phyloP scores from a whole-genome alignment of 2,888 invertebrate genomes.

The Harmothoe impar region DNA sequence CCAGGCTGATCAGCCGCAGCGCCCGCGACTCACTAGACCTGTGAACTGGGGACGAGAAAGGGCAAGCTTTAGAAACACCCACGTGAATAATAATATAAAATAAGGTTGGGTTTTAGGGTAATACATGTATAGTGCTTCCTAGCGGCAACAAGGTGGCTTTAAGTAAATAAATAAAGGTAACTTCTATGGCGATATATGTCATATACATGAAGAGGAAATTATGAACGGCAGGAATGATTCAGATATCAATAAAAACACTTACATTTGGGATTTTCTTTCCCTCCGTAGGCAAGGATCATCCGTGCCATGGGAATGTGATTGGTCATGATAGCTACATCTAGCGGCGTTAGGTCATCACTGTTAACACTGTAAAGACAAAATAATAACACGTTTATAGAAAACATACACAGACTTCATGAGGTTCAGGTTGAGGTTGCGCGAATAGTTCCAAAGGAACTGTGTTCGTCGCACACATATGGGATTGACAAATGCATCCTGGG shows the following conservation, averaged over 20 bases:
- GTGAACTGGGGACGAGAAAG: constrained; percentile 73
- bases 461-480: too few relatives aligned
- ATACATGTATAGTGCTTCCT: not conserved
- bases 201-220: too few relatives aligned
- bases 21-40: constrained; percentile 75
- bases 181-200: too few relatives aligned
- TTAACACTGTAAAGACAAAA: constrained; percentile 88
- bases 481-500: too few relatives aligned
- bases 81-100: too few relatives aligned
- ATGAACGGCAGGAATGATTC: too few relatives aligned
- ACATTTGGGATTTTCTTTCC: constrained; percentile 84
- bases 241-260: constrained; percentile 75
- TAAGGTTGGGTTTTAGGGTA: not conserved
- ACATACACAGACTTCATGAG: too few relatives aligned
- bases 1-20: constrained; percentile 78
- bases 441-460: too few relatives aligned
- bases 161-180: not conserved
- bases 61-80: too few relatives aligned
- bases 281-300: constrained; percentile 90
- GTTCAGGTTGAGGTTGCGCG: too few relatives aligned
- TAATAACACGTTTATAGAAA: not conserved
- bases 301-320: constrained; percentile 94
- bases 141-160: not conserved
- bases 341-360: constrained; percentile 92
- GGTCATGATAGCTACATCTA: constrained; percentile 96